phyloP scores from a whole-genome alignment of 2,888 invertebrate species.

The Trichopoda pennipes region DNA sequence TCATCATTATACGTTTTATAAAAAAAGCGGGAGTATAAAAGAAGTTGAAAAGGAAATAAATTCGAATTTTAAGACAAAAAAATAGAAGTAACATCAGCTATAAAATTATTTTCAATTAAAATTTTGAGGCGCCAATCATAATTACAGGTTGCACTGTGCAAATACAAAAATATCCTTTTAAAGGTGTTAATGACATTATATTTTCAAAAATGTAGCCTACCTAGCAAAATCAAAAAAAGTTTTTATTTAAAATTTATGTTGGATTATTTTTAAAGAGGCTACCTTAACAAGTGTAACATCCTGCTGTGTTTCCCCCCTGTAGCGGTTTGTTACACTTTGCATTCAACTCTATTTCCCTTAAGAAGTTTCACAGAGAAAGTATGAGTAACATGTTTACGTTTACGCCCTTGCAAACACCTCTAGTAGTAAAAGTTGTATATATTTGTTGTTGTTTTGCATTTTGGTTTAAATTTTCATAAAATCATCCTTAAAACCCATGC shows the following conservation, averaged over 20 bases:
- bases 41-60: constrained; percentile 24
- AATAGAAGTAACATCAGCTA: constrained; percentile 2
- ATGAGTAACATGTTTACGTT: neutral
- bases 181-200: constrained; percentile 63
- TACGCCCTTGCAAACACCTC: constrained; percentile 58
- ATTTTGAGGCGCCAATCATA: constrained; percentile 64
- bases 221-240: constrained; percentile 4
- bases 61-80: neutral
- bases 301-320: constrained; percentile 49
- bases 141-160: constrained; percentile 64
- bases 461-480: constrained; percentile 31
- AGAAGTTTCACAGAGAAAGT: constrained; percentile 20
- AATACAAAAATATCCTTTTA: constrained; percentile 41
- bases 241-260: neutral
- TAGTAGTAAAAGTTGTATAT: constrained; percentile 4
- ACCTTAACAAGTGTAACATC: constrained; percentile 60
- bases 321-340: constrained; percentile 41
- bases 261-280: constrained; percentile 1
- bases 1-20: constrained; percentile 16
- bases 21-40: neutral
- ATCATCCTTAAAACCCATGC: constrained; percentile 49
- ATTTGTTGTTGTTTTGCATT: neutral
- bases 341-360: constrained; percentile 7
- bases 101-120: constrained; percentile 23
- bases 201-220: constrained; percentile 26